Base-by-base conservation (phyloP, 2,797 vertebrate genomes). In the Anguilla pacifica region DNA sequence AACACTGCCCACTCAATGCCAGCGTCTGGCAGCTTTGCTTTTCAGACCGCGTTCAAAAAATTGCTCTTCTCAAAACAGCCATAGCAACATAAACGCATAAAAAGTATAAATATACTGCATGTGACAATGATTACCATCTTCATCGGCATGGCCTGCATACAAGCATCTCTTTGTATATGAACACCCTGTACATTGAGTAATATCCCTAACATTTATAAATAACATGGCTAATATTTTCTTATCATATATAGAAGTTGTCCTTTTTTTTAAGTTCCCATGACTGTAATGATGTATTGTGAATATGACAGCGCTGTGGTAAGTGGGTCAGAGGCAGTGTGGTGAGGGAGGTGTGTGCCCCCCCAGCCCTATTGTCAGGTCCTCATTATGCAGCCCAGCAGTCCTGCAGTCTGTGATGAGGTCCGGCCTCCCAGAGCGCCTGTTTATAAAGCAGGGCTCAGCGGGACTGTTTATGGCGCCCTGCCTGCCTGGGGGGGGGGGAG, bases 391-490 rank as follows among this genome's bases (percentile, higher is more conserved):
- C 31, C 31, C 31, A 31, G 31, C 0, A 0, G 70, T 74, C 70
- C 67, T 28, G 25, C 67, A 28, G n/a, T 83, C n/a, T 35, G 28
- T 15, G 55, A 19, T 35, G 39, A 46, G 46, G 79, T 83, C 43
- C 15, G 28, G 19, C 81, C 35, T 46, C 81, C 11, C 59, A 35
- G 17, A 70, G n/a, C 25, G 77, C 77, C 77, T 81, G 77, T 81
- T 81, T 43, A 81, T 49, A 81, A 46, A 84, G 46, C 25, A 4
- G 46, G 59, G 84, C 61, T 83, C 61, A 55, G 81, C 57, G 46
- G 22, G 28, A 87, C 70, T 87, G 86, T 87, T 67, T 57, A 49
- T 49, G 43, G 39, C 6, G 81, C 46, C 31, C 43, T n/a, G 51
- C 79, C 79, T 64, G 86, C 55, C 22, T 17, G 31, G 31, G 31